phyloP scores from a whole-genome alignment of 1,140 invertebrate genomes.

The Polypedilum pembai region DNA sequence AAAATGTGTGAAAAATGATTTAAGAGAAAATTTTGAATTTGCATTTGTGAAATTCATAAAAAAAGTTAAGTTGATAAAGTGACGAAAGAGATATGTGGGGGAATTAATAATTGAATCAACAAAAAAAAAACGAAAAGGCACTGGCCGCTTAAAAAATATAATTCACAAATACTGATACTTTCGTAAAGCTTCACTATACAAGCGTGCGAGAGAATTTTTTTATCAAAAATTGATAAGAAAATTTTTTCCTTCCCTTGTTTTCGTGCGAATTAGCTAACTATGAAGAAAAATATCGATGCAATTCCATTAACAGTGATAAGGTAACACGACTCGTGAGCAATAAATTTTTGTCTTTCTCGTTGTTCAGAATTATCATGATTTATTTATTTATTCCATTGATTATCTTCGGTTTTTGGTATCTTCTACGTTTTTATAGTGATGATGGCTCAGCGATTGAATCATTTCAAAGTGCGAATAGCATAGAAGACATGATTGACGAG shows the following conservation, averaged over 20 bases:
- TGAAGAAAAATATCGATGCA: constrained; percentile 25
- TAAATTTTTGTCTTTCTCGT: not conserved
- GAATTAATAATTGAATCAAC: too few relatives aligned
- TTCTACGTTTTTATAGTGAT: not conserved
- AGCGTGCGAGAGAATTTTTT: not conserved
- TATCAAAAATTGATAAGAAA: not conserved
- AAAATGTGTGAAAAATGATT: too few relatives aligned
- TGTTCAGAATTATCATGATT: not conserved
- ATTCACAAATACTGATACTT: not conserved
- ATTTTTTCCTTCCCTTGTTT: not conserved
- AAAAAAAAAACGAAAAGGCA: not conserved
- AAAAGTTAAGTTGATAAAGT: too few relatives aligned
- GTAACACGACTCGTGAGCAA: not conserved
- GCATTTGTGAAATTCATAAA: too few relatives aligned
- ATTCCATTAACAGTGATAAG: constrained; percentile 27
- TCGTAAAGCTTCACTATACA: not conserved
- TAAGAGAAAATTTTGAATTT: too few relatives aligned
- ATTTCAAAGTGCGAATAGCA: not conserved
- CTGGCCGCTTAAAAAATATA: not conserved
- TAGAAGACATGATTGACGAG: not conserved
- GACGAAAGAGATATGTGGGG: too few relatives aligned
- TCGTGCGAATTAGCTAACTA: not conserved
- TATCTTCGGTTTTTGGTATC: not conserved
- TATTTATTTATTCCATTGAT: constrained; percentile 1
- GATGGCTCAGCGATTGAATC: constrained; percentile 20